phyloP scores from a whole-genome alignment of 2,888 invertebrate species.

The Platycheirus rosarum region DNA sequence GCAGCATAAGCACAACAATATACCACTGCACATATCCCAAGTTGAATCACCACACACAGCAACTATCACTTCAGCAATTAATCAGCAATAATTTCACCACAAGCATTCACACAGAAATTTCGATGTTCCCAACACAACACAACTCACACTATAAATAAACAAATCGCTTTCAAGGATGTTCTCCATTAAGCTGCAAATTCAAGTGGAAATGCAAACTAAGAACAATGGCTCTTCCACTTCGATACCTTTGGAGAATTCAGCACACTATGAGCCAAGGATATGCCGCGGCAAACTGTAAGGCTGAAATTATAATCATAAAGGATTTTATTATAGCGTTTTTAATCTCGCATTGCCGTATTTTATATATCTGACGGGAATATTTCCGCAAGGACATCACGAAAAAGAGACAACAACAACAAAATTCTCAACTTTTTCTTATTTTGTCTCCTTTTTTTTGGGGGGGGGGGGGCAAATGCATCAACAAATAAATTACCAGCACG shows the following conservation, averaged over 20 bases:
- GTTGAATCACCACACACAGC: constrained; percentile 1
- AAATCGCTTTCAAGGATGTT: constrained; percentile 44
- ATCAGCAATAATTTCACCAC: constrained; percentile 54
- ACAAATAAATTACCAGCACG: constrained; percentile 61
- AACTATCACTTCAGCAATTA: constrained; percentile 52
- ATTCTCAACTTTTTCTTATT: background rate
- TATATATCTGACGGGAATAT: constrained; percentile 16
- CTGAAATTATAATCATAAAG: background rate
- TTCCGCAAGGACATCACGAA: constrained; percentile 17
- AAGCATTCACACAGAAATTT: constrained; percentile 19
- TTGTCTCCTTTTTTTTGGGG: background rate
- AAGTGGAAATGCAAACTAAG: constrained; percentile 41
- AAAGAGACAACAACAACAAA: background rate
- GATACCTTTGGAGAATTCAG: constrained; percentile 26
- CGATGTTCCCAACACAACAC: background rate
- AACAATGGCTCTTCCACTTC: constrained; percentile 45
- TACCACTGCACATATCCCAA: too few species aligned
- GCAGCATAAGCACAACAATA: constrained; percentile 43
- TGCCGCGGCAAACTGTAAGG: background rate
- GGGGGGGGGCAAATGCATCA: constrained; percentile 41
- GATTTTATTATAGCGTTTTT: constrained; percentile 27
- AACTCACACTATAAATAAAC: background rate
- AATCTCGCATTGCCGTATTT: constrained; percentile 9
- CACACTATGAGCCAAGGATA: background rate
- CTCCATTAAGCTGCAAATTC: constrained; percentile 37